phyloP scores from a whole-genome alignment of 2,888 invertebrate species.

The Chrysodeixis includens region DNA sequence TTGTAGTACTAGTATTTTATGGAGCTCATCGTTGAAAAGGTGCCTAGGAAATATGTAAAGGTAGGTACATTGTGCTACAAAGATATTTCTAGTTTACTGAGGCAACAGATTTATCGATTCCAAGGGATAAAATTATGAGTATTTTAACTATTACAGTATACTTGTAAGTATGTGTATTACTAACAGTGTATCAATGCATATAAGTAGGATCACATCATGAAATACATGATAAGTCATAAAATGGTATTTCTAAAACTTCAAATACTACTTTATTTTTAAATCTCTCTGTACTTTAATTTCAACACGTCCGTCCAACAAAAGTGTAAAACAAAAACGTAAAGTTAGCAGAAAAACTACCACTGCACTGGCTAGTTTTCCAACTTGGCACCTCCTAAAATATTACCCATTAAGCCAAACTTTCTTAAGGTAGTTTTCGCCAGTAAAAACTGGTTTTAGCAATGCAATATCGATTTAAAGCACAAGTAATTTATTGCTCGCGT shows the following conservation, averaged over 20 bases:
- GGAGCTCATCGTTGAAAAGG: not conserved
- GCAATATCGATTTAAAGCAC: constrained; percentile 27
- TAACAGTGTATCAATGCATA: no score
- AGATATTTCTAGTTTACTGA: no score
- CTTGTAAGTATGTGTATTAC: no score
- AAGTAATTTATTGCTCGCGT: constrained; percentile 51
- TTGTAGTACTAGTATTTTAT: not conserved
- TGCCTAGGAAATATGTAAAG: not conserved
- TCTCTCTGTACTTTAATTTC: not conserved
- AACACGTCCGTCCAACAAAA: not conserved
- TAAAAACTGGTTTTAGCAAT: constrained; percentile 10
- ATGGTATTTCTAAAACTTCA: no score
- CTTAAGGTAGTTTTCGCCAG: not conserved
- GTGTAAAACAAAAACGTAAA: not conserved
- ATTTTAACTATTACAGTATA: no score
- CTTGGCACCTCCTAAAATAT: constrained; percentile 7
- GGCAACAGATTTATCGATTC: no score
- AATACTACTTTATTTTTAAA: no score
- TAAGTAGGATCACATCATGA: no score
- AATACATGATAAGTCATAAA: no score
- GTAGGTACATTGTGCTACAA: not conserved
- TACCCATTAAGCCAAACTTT: not conserved
- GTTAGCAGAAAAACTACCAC: not conserved
- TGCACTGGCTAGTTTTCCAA: not conserved
- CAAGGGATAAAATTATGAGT: no score